Percentiles rank a stretch among this genome's conserved stretches.
These are phyloP conservation scores for Ceyx cyanopectus DNA, from an alignment of 2,113 vertebrate genomes.

Conservation along the genomic window DNA sequence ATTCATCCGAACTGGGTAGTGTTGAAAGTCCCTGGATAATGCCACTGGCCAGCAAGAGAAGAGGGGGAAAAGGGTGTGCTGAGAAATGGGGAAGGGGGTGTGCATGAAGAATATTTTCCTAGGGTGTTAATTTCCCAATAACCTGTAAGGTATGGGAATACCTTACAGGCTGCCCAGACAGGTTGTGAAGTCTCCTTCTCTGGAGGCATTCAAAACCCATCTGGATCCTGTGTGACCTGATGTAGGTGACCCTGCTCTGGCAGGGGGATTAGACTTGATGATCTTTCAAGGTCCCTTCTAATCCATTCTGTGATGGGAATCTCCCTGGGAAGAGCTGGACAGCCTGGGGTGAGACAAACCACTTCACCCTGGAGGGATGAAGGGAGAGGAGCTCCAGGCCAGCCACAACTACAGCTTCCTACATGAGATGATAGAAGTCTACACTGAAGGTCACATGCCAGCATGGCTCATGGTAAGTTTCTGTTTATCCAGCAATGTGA, in stretches of 20 bases:
- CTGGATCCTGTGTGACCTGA: too few species aligned
- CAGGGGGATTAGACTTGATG: too few species aligned
- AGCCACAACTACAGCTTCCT: background rate
- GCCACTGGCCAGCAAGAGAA: background rate
- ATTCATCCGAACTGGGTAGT: background rate
- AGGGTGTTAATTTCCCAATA: background rate
- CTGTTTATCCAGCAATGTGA: background rate
- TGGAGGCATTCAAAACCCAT: too few species aligned
- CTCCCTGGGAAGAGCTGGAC: background rate
- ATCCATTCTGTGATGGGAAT: background rate
- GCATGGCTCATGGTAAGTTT: background rate
- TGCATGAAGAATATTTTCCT: background rate
- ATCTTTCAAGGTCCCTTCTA: too few species aligned
- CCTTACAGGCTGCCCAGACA: too few species aligned
- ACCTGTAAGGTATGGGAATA: fast-evolving
- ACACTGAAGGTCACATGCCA: fast-evolving
- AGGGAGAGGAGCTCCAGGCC: background rate
- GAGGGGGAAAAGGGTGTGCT: background rate
- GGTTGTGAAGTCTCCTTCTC: too few species aligned
- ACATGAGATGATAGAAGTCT: fast-evolving
- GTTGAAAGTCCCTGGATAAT: fast-evolving
- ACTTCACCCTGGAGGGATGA: background rate
- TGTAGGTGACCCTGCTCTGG: too few species aligned
- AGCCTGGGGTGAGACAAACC: background rate
- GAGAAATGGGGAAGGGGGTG: background rate